phyloP scores from a whole-genome alignment of 2,888 invertebrate species.

The Busseola fusca region DNA sequence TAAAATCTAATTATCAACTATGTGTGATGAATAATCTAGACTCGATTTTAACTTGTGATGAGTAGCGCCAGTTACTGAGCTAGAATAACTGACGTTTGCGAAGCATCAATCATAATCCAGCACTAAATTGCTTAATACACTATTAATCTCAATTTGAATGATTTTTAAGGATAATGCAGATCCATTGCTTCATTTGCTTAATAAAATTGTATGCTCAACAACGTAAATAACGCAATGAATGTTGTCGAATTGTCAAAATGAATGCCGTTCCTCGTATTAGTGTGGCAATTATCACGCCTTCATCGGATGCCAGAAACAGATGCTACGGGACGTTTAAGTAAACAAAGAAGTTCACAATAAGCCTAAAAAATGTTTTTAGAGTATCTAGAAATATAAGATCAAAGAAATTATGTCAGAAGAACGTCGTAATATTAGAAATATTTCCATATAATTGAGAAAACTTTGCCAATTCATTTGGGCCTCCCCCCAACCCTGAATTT shows the following conservation, averaged over 20 bases:
- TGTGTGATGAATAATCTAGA: background rate
- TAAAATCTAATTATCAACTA: no score
- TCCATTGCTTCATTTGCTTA: no score
- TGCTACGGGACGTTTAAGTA: no score
- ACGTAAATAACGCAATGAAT: no score
- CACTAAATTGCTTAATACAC: background rate
- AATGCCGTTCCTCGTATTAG: no score
- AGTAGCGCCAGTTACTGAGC: background rate
- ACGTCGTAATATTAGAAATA: conserved; percentile 7
- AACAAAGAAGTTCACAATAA: background rate
- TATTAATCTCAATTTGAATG: no score
- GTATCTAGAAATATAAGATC: background rate
- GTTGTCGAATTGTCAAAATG: no score
- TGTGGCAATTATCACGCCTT: no score
- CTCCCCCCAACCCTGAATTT: conserved; percentile 17
- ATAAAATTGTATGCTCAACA: no score
- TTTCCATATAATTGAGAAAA: conserved; percentile 28
- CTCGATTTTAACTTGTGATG: background rate
- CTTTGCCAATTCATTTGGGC: conserved; percentile 29
- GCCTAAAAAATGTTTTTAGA: background rate
- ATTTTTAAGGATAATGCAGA: no score
- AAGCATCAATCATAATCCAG: background rate
- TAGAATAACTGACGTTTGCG: background rate
- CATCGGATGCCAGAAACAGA: background rate
- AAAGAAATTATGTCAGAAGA: conserved; percentile 2